Conservation (phyloP, 2,888 invertebrate genomes). For the Gymnoscelis rufifasciata region DNA sequence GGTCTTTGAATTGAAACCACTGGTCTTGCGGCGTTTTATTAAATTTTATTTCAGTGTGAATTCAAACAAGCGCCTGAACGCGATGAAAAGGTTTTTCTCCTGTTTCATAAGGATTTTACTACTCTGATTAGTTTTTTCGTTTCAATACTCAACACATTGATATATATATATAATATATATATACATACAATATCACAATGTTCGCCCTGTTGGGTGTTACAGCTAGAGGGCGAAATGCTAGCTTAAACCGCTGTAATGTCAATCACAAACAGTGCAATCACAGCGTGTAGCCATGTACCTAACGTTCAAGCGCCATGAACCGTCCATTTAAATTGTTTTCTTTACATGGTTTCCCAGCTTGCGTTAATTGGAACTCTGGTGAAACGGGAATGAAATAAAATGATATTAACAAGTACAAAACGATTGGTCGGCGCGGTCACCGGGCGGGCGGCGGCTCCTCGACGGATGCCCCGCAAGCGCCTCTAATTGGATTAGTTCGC, state of each 20-base stretch:
- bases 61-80: neutral
- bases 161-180: too few species aligned
- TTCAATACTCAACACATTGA: too few species aligned
- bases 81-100: too few species aligned
- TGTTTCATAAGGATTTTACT: too few species aligned
- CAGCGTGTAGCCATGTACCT: too few species aligned
- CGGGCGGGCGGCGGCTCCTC: slow-evolving; percentile 32
- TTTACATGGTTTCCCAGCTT: slow-evolving; percentile 16
- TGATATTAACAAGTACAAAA: slow-evolving; percentile 34
- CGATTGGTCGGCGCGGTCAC: slow-evolving; percentile 23
- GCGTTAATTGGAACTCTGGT: slow-evolving; percentile 20
- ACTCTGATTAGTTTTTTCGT: too few species aligned
- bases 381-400: slow-evolving; percentile 24
- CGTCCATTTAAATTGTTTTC: slow-evolving; percentile 17
- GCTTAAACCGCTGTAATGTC: neutral
- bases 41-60: neutral
- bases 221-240: too few species aligned
- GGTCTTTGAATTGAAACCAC: neutral
- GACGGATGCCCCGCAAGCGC: slow-evolving; percentile 27
- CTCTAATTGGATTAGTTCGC: slow-evolving; percentile 68
- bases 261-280: slow-evolving; percentile 2
- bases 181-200: too few species aligned
- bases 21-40: neutral
- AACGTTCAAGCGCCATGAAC: slow-evolving; percentile 12
- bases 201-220: too few species aligned